Evolutionary conservation across 2,113 vertebrate species (phyloP), one percentile per base, ranked within the genome.

Genomic region (Podarcis cretensis): DNA sequence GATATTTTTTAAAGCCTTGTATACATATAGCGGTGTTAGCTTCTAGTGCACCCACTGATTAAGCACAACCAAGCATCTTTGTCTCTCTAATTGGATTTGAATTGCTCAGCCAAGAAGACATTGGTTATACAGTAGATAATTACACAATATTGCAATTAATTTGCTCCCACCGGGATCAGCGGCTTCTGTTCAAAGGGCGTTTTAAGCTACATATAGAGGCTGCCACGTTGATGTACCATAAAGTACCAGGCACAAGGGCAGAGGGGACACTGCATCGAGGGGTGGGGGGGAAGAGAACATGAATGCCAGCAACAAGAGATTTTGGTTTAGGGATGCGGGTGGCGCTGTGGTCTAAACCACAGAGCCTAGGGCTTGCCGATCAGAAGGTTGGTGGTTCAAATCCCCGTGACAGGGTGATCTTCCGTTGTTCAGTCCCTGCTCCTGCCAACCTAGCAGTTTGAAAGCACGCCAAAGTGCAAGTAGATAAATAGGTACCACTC

Each of bases 121-220:
- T 95, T 95, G 90, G 90, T 96, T 92, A 95, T 57, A 81, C 1
- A 90, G 77, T 79, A 91, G 77, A 83, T 92, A 93, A 93, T 91
- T 57, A 95, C 94, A 89, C 40, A 69, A 66, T 82, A 81, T 83
- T 87, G 90, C 87, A 87, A 90, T 32, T 54, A 86, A 63, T 89
- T 94, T 90, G 32, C 80, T 92, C 63, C 71, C 85, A 40, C 43
- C 21, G n/a, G 57, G 80, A 57, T 63, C 32, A 85, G 30, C 3
- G 68, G 68, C 83, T 92, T 77, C 80, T 79, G 75, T 54, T 86
- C 37, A 84, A 85, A 87, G 66, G 8, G 18, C 66, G 43, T 89
- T 91, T 30, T 3, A 89, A 79, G 65, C 12, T 30, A 85, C 59
- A 75, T 92, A 89, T 87, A 73, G 20, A 80, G 75, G 35, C 77